Evolutionary conservation across 2,888 invertebrate genomes (phyloP), one percentile per base, ranked within the genome.

Genomic region (Embidobia sp.): DNA sequence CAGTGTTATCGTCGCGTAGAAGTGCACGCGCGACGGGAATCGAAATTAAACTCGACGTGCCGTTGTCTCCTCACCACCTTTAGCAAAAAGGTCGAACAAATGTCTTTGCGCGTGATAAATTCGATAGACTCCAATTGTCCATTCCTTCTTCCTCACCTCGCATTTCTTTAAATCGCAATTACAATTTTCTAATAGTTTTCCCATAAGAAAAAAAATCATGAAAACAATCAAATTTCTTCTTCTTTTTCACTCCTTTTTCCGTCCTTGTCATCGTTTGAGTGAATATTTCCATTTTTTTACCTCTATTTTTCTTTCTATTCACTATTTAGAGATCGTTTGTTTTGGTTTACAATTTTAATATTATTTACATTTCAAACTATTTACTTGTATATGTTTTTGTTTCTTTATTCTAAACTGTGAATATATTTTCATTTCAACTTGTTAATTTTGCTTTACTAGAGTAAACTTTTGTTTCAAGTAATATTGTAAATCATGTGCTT

Each of bases 11-110:
- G 79, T 79, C 80, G 79, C 79, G 80, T 81, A 84, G 81, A 84
- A 82, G 80, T 81, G 70, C 79, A 66, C 79, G 81, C 79, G 84
- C 85, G 84, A 83, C 80, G 67, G 78, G 85, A 84, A 84, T 84
- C 81, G 83, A 84, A 85, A 85, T 85, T 83, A 83, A 83, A 83
- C 79, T 72, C 69, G 64, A 64, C 79, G 35, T 74, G 31, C 69
- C 66, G 46, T 40, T 48, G 49, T 59, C 40, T 57, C 49, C 13
- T 31, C 19, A 27, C 0, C 18, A 8, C 16, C 7, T 1, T 13
- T 13, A 31, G 51, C 8, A 35, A 29, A 59, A 57, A 57, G 67
- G 67, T 57, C 49, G 67, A 49, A 48, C 67, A 57, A 69, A 49
- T 67, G 48, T 67, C 55, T 57, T 42, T 26, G 59, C 57, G 37